Percentiles rank a stretch among this genome's conserved stretches.
These are phyloP conservation scores for Thaumatotibia leucotreta DNA, from an alignment of 1,140 invertebrate species.

Conservation along the genomic window DNA sequence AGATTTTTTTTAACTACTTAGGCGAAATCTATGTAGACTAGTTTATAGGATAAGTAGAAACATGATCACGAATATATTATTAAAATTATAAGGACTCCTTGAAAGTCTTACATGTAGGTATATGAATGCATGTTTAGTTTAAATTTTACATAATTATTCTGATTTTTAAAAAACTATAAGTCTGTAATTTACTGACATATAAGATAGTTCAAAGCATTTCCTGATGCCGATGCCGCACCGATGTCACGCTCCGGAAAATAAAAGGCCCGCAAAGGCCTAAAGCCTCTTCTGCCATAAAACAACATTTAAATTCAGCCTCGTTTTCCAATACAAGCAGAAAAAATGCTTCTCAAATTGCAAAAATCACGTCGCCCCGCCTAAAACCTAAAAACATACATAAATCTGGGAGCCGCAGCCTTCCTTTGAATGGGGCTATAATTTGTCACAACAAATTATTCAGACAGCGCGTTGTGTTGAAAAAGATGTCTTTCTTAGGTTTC, in stretches of 20 bases:
- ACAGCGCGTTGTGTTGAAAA: conserved; percentile 31
- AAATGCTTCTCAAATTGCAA: conserved; percentile 13
- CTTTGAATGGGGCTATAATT: conserved; percentile 45
- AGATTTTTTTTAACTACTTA: no score
- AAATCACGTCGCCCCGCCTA: neutral
- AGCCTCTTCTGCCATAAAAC: conserved; percentile 1
- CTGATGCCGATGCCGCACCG: neutral
- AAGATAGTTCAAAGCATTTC: neutral
- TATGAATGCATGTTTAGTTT: no score
- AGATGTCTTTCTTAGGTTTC: conserved; percentile 29
- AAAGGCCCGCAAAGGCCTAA: neutral
- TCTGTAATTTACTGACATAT: no score
- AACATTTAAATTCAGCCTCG: conserved; percentile 3
- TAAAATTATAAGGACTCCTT: no score
- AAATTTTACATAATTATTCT: no score
- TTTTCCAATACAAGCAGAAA: conserved; percentile 13
- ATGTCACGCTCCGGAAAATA: neutral
- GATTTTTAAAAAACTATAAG: no score
- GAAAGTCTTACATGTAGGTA: no score
- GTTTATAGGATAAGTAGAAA: no score
- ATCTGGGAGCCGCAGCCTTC: conserved; percentile 22
- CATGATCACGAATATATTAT: no score
- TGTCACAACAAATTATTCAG: conserved; percentile 51
- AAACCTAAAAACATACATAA: conserved; percentile 15
- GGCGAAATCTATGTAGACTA: no score